Evolutionary conservation across 37 sponge, comb jelly and placozoan species (phyloP), one percentile per base, ranked within the genome.

Genomic region (Diacarnus erythraeanus): DNA sequence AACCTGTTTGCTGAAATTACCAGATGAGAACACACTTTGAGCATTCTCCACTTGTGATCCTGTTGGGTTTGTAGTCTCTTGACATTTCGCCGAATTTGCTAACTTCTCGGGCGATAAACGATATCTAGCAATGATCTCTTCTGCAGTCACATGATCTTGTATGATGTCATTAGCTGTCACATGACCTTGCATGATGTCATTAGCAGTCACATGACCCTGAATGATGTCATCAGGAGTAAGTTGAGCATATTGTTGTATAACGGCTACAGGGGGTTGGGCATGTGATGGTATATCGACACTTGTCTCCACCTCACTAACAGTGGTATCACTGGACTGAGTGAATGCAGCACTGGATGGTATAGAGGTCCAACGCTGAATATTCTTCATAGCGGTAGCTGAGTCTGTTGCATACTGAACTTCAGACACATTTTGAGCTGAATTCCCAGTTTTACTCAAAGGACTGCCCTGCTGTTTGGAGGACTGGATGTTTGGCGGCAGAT

Each of bases 21-120:
- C 81, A 2, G 72, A 39, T 30, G 81, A 80, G 57, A 80, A 80
- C 59, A 80, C 27, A 31, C 81, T 80, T 25, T 80, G 59, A n/a
- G 81, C 72, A 27, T 33, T 79, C 33, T 79, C 58, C n/a, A 77
- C 12, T 12, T 47, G 51, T 47, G 51, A 15, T 15, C 12, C 51
- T 47, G 51, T 47, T 47, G 51, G 6, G 6, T 6, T 15, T 15
- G 64, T 27, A 63, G 26, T 63, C 5, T 15, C 20, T 63, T 6
- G n/a, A 63, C 6, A 8, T 4, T 4, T 63, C 8, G 64, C 64
- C 8, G n/a, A 8, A 63, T 6, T 20, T 15, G 64, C 8, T 15
- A 47, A 15, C 51, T 47, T 12, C 12, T 47, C 51, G 12, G 51
- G 51, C 51, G 12, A 15, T 47, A 15, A 15, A 47, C 51, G 6